Conservation (phyloP, 35 echinoderm and acorn worm species). For the Heliocidaris erythrogramma region DNA sequence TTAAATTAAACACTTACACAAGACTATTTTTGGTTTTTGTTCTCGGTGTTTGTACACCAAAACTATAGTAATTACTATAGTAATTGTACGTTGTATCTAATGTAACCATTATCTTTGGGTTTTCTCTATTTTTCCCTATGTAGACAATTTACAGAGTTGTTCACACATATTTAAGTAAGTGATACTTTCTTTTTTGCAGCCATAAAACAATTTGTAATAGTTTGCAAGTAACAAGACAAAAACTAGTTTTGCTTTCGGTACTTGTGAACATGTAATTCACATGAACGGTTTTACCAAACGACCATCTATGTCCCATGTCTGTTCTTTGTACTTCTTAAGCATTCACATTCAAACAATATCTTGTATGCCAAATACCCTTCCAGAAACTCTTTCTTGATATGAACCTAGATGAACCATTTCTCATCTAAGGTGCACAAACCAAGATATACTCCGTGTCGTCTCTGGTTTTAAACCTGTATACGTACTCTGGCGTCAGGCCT, state of each 20-base stretch:
- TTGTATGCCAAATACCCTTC: not conserved
- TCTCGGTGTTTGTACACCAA: no score
- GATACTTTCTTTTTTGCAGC: no score
- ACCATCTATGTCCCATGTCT: not conserved
- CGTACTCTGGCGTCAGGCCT: constrained; percentile 24
- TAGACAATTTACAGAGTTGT: no score
- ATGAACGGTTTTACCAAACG: not conserved
- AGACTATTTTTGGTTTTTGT: no score
- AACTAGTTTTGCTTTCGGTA: no score
- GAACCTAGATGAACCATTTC: not conserved
- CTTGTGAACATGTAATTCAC: not conserved
- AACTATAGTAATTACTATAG: no score
- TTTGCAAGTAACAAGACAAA: not conserved
- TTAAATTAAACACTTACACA: no score
- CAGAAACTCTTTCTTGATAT: constrained; percentile 1
- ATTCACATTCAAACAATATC: not conserved
- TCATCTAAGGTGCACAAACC: not conserved
- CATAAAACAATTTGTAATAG: no score
- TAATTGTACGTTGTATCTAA: no score
- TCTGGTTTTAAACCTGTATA: constrained; percentile 10
- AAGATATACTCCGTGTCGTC: not conserved
- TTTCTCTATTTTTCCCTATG: no score
- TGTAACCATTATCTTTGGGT: no score
- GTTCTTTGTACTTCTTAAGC: not conserved
- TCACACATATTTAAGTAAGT: no score